A percentile compares a stretch with the other conserved stretches of the same genome.
These are phyloP conservation scores for Jordanella pulchra DNA, from an alignment of 2,797 vertebrate species.

Conservation along the genomic window DNA sequence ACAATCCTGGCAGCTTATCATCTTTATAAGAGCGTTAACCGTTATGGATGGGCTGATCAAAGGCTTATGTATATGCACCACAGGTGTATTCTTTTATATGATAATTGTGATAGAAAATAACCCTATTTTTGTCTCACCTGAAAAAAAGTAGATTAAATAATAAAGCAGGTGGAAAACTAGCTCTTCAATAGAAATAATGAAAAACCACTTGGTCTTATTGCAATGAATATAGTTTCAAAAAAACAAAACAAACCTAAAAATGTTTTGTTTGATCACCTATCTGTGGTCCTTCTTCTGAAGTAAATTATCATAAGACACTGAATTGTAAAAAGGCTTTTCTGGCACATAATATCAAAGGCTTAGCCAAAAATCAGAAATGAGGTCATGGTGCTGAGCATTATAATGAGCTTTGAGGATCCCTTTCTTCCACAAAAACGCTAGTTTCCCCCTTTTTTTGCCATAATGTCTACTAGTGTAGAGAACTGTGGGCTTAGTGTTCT, in stretches of 20 bases:
- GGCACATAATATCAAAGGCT: conserved; percentile 6
- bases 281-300: not conserved
- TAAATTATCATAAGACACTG: not conserved
- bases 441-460: too few relatives aligned
- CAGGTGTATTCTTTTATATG: not conserved
- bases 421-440: not conserved
- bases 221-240: not conserved
- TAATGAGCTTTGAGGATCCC: not conserved
- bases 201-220: not conserved
- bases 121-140: not conserved
- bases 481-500: not conserved
- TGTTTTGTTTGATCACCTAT: not conserved
- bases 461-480: not conserved
- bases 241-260: not conserved
- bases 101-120: not conserved
- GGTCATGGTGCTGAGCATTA: not conserved
- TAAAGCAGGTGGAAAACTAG: not conserved
- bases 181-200: too few relatives aligned
- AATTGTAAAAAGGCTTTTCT: not conserved
- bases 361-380: not conserved
- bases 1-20: conserved; percentile 55
- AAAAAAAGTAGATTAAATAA: not conserved
- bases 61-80: not conserved
- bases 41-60: conserved; percentile 20
- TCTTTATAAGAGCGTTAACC: conserved; percentile 30